Evolutionary conservation across 2,888 invertebrate species (phyloP).

Genomic region (Drosophila imparisetae): DNA sequence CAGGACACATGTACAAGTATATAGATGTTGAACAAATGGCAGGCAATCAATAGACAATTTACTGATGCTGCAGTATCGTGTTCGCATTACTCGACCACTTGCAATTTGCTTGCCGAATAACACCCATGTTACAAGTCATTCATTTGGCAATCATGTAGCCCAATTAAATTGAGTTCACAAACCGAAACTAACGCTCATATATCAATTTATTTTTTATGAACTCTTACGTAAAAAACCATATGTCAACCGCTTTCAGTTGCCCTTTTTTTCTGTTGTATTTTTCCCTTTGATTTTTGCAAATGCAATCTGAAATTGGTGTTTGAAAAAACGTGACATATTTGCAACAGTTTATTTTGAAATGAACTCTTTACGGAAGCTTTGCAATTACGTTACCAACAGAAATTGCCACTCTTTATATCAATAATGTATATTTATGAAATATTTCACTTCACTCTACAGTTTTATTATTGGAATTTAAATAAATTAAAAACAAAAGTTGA

Average conservation of each 20-base stretch:
- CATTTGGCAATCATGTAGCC: conserved; percentile 71
- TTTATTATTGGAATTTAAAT: conserved; percentile 20
- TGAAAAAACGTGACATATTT: conserved; percentile 34
- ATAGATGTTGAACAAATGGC: conserved; percentile 38
- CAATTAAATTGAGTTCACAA: conserved; percentile 67
- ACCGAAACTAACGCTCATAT: conserved; percentile 29
- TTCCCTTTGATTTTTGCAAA: neutral
- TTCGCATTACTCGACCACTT: conserved; percentile 31
- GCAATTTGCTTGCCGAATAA: conserved; percentile 58
- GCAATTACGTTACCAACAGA: conserved; percentile 54
- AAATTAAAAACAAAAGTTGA: conserved; percentile 18
- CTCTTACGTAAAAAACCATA: conserved; percentile 31
- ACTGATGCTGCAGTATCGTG: conserved; percentile 53
- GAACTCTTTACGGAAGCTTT: conserved; percentile 49
- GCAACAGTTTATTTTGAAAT: conserved; percentile 55
- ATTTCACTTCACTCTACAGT: conserved; percentile 18
- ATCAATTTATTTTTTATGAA: conserved; percentile 41
- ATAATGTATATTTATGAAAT: conserved; percentile 22
- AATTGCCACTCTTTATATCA: conserved; percentile 26
- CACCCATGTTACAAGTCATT: conserved; percentile 69
- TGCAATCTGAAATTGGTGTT: conserved; percentile 35
- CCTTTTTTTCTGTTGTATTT: neutral
- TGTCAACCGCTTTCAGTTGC: conserved; percentile 16
- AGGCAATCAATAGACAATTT: conserved; percentile 74
- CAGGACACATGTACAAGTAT: neutral